Percentiles rank a stretch among this genome's conserved stretches.
Evolutionary conservation across 1,140 invertebrate genomes (phyloP).

Genomic region (Paraescarpia echinospica): DNA sequence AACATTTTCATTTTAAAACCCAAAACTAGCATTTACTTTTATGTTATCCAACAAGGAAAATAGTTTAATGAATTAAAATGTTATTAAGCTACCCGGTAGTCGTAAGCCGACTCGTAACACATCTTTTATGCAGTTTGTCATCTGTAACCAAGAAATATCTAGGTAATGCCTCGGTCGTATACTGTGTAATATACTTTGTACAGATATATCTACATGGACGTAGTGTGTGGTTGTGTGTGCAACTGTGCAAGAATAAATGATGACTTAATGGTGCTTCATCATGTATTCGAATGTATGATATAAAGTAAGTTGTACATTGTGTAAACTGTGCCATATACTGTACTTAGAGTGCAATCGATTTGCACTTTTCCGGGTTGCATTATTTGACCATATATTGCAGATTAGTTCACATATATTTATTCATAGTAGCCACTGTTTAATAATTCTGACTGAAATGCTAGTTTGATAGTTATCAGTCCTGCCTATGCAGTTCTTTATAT

Average conservation of each 20-base stretch:
- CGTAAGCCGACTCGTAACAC: too few species aligned
- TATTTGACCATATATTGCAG: neutral
- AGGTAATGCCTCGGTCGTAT: neutral
- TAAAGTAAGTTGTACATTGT: neutral
- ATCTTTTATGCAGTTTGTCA: neutral
- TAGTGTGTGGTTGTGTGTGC: too few species aligned
- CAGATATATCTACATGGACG: neutral
- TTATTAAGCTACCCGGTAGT: too few species aligned
- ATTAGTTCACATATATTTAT: neutral
- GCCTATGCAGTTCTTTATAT: neutral
- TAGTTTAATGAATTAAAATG: neutral
- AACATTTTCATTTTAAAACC: neutral
- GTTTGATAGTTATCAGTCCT: neutral
- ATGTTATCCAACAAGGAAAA: neutral
- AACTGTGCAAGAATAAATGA: neutral
- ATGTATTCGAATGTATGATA: neutral
- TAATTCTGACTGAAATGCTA: neutral
- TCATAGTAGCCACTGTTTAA: neutral
- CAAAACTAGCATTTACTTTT: neutral
- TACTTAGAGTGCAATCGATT: neutral
- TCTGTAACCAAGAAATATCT: neutral
- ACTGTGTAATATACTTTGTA: neutral
- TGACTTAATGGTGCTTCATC: neutral
- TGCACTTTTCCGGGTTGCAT: neutral
- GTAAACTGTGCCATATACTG: neutral